phyloP scores from a whole-genome alignment of 2,113 vertebrate genomes.

The Cryptomyrus ogoouensis region DNA sequence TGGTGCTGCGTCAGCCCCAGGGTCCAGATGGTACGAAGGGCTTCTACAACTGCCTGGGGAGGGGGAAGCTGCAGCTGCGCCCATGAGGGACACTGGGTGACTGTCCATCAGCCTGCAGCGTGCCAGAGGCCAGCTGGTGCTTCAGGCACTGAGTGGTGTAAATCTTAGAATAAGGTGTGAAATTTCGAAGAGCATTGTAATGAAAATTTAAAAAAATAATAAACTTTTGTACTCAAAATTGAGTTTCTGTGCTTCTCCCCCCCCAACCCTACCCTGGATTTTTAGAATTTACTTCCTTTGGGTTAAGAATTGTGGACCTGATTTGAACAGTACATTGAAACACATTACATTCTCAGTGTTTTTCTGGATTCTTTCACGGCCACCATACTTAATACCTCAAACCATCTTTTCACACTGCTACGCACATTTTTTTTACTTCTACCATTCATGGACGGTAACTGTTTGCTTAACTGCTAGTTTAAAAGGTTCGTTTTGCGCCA shows the following conservation, averaged over 20 bases:
- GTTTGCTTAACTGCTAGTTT: not conserved
- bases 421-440: not conserved
- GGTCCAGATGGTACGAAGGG: slow-evolving; percentile 39
- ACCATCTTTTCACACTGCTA: not conserved
- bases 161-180: not conserved
- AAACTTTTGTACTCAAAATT: slow-evolving; percentile 10
- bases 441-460: not conserved
- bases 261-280: not conserved
- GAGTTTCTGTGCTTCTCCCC: not conserved
- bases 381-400: not conserved
- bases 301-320: not conserved
- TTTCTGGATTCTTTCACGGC: not conserved
- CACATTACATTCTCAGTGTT: not conserved
- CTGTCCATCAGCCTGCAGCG: not conserved
- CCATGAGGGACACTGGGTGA: slow-evolving; percentile 27
- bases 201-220: not conserved
- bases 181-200: not conserved
- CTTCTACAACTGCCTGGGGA: slow-evolving; percentile 44
- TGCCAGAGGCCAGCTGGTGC: not conserved
- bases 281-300: not conserved
- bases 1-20: slow-evolving; percentile 33
- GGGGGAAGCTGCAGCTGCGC: slow-evolving; percentile 37
- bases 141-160: not conserved
- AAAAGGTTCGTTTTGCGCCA: not conserved
- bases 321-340: not conserved